Base-by-base conservation (phyloP, 2,797 vertebrate species). In the Menidia menidia region DNA sequence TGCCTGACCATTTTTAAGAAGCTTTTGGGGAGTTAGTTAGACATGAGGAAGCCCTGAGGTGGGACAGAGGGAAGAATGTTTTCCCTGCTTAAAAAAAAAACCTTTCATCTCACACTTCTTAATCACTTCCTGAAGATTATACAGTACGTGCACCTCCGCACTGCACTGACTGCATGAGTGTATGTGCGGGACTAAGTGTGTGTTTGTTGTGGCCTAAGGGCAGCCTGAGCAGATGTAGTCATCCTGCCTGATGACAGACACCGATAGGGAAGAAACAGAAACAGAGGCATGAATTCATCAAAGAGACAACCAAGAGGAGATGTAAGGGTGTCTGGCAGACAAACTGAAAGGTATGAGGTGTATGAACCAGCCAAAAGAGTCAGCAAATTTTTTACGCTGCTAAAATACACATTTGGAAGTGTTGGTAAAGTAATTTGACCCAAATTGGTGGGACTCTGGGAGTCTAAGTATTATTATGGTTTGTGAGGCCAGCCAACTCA, bases 71-170 rank as follows among this genome's bases (percentile, higher is more conserved):
- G 77, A 81, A 82, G 88, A 85, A 87, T 88, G 81, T 83, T 87
- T 86, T 80, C 62, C 75, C 59, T 56, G 78, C 6, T 41, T 61
- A 85, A 65, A 63, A 69, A 25, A 25, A 25, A 82, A 67, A 39
- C 76, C 85, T 88, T 90, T 92, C 80, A 92, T 88, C 83, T 83
- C 77, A 77, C 68, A 81, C 71, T 81, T 83, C 77, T 71, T 88
- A 92, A 89, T 90, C 81, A 82, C 88, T 89, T 92, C 90, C 90
- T 90, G 85, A 54, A 90, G 84, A 89, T 90, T 89, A 90, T 73
- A 89, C 85, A 86, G 86, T 89, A 89, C 84, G 75, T 88, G 87
- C 76, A 87, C 85, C 84, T 59, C 82, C 10, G 54, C 84, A 88
- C 77, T 87, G 72, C 78, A 71, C 67, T 70, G 66, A 19, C 67